Conservation (phyloP, 2,888 invertebrate genomes). For the Andrena trimmerana region DNA sequence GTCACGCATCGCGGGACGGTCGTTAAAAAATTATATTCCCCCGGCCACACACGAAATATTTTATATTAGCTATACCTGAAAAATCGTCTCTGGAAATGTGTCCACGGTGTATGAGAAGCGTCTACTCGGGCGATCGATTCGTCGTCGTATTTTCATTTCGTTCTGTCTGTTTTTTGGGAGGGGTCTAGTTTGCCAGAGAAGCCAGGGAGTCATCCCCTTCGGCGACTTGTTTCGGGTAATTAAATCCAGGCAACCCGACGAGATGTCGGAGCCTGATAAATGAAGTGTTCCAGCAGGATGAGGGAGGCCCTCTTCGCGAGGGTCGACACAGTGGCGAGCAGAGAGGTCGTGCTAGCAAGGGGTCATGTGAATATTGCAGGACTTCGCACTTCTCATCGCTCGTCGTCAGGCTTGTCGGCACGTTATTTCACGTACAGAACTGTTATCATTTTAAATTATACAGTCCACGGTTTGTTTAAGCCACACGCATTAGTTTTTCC, state of each 20-base stretch:
- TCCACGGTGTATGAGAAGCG: slow-evolving; percentile 13
- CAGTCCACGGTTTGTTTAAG: not conserved
- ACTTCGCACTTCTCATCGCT: slow-evolving; percentile 67
- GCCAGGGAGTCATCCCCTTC: slow-evolving; percentile 67
- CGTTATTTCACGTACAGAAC: slow-evolving; percentile 54
- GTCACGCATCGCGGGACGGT: not conserved
- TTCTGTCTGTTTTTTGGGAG: slow-evolving; percentile 51
- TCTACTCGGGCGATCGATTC: slow-evolving; percentile 34
- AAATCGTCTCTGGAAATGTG: not conserved
- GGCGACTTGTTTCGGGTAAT: slow-evolving; percentile 78
- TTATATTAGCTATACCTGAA: not conserved
- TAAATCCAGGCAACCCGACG: slow-evolving; percentile 77
- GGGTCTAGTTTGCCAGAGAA: slow-evolving; percentile 52
- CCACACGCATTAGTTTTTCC: not conserved
- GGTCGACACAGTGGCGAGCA: slow-evolving; percentile 59
- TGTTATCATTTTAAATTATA: slow-evolving; percentile 38
- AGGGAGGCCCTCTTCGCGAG: slow-evolving; percentile 61
- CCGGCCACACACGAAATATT: not conserved
- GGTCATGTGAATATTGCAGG: slow-evolving; percentile 74
- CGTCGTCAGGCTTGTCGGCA: slow-evolving; percentile 65
- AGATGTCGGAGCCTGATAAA: slow-evolving; percentile 80
- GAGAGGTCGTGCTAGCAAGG: slow-evolving; percentile 60
- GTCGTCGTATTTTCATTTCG: slow-evolving; percentile 60
- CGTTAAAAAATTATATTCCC: not conserved
- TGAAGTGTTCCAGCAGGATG: slow-evolving; percentile 73